Base-by-base conservation (phyloP, 2,113 vertebrate genomes). In the Gila orcuttii region DNA sequence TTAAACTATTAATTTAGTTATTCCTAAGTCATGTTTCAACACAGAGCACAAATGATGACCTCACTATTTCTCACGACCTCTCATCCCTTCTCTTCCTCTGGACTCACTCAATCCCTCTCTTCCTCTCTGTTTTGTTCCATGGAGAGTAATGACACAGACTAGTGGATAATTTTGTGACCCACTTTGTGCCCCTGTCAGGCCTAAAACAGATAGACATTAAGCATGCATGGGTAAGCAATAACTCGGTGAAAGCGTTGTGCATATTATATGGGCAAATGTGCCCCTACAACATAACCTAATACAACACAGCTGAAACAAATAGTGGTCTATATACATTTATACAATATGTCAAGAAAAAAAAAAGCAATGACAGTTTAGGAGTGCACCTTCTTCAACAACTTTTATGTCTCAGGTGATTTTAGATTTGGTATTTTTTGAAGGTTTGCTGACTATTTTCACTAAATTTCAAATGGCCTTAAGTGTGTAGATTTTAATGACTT, bases 31-130 rank as follows among this genome's bases (percentile, higher is more conserved):
- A 15, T 25, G 39, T 47, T 47, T 74, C 4, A 74, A n/a, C 17
- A 68, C 15, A 66, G 6, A 68, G 19, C 42, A 69, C n/a, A 45
- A 11, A 68, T 52, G 1, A 66, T 88, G 84, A 89, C 85, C 31
- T 79, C 75, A 85, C 33, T 15, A 36, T 77, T 86, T 91, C 89
- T 88, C 89, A 89, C 74, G 86, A 83, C 82, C 87, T 73, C 82
- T 59, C 62, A 42, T 79, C 47, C 68, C 45, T 50, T 77, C 68
- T 81, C 87, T 89, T 89, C 87, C 86, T 88, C 78, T 87, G 73
- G 42, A 62, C 77, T 83, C 82, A 39, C 62, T 59, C 19, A 19
- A 82, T 74, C 59, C 74, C 55, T 75, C 55, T 42, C 23, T 85
- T 79, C 85, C 62, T 85, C 60, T 86, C 77, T 47, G 52, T 64